phyloP scores from a whole-genome alignment of 1,140 invertebrate species.

The Sminthurinus signatus region DNA sequence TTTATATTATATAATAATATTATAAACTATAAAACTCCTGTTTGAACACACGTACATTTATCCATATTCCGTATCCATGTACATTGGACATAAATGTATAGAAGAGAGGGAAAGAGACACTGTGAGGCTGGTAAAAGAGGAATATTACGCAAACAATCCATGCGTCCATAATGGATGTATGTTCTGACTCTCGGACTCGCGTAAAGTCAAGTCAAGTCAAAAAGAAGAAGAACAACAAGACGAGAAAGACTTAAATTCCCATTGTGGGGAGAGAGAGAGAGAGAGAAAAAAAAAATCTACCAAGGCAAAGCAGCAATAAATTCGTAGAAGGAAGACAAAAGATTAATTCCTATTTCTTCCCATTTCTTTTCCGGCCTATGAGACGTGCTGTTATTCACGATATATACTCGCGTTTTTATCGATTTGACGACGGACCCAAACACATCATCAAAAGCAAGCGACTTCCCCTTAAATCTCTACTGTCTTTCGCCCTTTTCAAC shows the following conservation, averaged over 20 bases:
- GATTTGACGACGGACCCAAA: constrained; percentile 28
- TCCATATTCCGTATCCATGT: neutral
- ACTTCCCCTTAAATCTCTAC: constrained; percentile 29
- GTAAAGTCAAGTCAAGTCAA: too few relatives aligned
- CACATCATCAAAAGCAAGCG: constrained; percentile 28
- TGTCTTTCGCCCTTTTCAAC: constrained; percentile 30
- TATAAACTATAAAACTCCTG: neutral
- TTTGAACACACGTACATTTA: constrained; percentile 6
- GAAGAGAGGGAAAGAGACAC: neutral
- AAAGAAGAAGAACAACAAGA: too few relatives aligned
- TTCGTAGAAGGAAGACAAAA: constrained; percentile 28
- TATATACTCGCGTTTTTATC: constrained; percentile 26
- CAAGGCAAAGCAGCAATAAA: constrained; percentile 31
- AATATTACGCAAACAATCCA: constrained; percentile 13
- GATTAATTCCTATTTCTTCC: constrained; percentile 32
- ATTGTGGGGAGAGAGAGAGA: too few relatives aligned
- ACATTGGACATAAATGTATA: neutral
- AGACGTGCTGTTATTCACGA: constrained; percentile 33
- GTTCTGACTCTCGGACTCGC: constrained; percentile 4
- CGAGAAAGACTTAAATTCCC: constrained; percentile 31
- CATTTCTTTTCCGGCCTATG: constrained; percentile 26
- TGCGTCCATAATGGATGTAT: constrained; percentile 23
- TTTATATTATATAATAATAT: too few relatives aligned
- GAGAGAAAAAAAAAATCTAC: constrained; percentile 27
- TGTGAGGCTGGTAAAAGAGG: neutral